These are phyloP conservation scores for Pyxicephalus adspersus DNA, from an alignment of 2,113 vertebrate genomes.

Conservation along the genomic window DNA sequence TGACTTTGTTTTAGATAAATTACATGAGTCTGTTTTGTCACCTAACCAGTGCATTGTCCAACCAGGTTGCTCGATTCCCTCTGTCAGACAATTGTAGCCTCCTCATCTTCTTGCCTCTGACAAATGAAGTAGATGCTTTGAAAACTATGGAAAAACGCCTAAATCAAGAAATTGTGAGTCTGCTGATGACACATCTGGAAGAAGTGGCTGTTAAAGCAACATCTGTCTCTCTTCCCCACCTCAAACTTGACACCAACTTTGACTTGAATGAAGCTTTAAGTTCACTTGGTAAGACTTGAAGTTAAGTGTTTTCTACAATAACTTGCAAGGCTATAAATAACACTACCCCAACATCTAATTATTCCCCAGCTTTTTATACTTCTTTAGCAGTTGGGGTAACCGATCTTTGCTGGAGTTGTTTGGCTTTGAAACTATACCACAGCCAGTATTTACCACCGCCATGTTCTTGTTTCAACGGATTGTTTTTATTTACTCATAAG, in stretches of 20 bases:
- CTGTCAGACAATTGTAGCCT: constrained; percentile 32
- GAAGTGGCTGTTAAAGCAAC: background rate
- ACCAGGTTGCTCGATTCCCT: constrained; percentile 28
- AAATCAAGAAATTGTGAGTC: background rate
- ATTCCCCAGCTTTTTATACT: too few relatives aligned
- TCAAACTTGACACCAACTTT: constrained; percentile 17
- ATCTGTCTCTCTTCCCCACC: background rate
- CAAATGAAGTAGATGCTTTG: background rate
- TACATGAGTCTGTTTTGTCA: too few relatives aligned
- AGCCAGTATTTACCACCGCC: too few relatives aligned
- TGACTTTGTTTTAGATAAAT: background rate
- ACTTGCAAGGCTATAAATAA: too few relatives aligned
- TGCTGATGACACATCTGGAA: constrained; percentile 1
- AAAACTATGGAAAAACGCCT: background rate
- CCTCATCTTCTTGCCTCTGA: constrained; percentile 6
- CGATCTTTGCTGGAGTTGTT: too few relatives aligned
- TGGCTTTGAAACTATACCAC: too few relatives aligned
- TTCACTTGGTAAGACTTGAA: constrained; percentile 19
- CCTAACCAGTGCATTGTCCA: background rate
- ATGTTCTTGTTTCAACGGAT: too few relatives aligned
- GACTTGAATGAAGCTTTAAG: constrained; percentile 7
- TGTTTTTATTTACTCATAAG: too few relatives aligned
- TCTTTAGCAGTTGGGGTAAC: too few relatives aligned
- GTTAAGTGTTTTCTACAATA: background rate
- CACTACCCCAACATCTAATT: too few relatives aligned